These are phyloP conservation scores for Drosophila siamana DNA, from an alignment of 2,888 invertebrate species.

Conservation along the genomic window DNA sequence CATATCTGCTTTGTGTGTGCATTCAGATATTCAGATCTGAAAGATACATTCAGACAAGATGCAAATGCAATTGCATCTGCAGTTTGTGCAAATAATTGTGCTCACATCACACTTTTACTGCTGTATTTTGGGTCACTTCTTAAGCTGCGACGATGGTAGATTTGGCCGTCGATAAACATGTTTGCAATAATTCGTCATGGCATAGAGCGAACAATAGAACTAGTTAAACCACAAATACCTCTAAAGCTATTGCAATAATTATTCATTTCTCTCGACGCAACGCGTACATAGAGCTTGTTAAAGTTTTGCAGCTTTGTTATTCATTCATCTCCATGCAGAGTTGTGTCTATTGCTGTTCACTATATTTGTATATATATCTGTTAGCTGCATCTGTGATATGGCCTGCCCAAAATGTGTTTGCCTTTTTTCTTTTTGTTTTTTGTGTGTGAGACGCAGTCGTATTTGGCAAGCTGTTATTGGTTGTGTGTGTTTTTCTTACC, in stretches of 20 bases:
- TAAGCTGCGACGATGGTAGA: slow-evolving; percentile 21
- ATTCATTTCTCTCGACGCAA: slow-evolving; percentile 39
- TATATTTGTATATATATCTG: neutral
- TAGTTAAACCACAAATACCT: slow-evolving; percentile 30
- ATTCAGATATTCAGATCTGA: slow-evolving; percentile 7
- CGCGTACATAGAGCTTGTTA: slow-evolving; percentile 1
- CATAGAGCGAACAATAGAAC: slow-evolving; percentile 13
- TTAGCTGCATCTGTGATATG: slow-evolving; percentile 21
- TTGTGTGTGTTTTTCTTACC: slow-evolving; percentile 65
- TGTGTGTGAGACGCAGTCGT: slow-evolving; percentile 11
- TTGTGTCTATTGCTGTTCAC: neutral
- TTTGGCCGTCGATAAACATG: slow-evolving; percentile 20
- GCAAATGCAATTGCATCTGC: slow-evolving; percentile 6
- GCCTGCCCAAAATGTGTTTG: slow-evolving; percentile 43
- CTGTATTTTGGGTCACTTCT: neutral
- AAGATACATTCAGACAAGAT: slow-evolving; percentile 2
- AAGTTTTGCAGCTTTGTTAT: slow-evolving; percentile 9
- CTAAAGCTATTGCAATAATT: slow-evolving; percentile 54
- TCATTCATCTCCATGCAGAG: neutral
- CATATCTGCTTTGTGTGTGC: slow-evolving; percentile 21
- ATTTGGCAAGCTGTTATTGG: slow-evolving; percentile 37
- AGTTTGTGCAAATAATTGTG: slow-evolving; percentile 9
- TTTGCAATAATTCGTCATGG: slow-evolving; percentile 62
- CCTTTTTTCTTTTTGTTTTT: slow-evolving; percentile 24
- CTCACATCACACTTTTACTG: slow-evolving; percentile 14